Conservation (phyloP, 2,888 invertebrate genomes). For the Drosophila ochracea region DNA sequence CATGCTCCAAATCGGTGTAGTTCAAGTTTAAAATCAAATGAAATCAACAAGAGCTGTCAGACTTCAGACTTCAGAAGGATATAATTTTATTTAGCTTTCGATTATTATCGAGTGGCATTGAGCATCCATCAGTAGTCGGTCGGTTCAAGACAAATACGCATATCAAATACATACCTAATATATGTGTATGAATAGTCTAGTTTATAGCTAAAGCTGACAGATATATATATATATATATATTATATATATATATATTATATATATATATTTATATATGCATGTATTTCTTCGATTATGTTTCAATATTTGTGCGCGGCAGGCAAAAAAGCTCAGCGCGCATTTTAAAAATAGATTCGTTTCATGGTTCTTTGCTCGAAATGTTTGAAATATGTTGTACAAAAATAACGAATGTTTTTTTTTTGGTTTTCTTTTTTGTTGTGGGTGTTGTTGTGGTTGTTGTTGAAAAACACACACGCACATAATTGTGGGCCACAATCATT, state of each 20-base stretch:
- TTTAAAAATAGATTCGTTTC: constrained; percentile 80
- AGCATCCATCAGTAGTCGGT: background rate
- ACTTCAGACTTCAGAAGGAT: background rate
- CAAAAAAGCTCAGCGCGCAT: constrained; percentile 73
- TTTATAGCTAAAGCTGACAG: constrained; percentile 29
- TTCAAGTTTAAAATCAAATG: background rate
- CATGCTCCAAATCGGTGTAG: background rate
- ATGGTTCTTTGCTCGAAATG: constrained; percentile 74
- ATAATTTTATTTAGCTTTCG: background rate
- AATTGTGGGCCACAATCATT: constrained; percentile 45
- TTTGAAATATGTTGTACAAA: constrained; percentile 78
- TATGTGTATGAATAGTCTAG: constrained; percentile 16
- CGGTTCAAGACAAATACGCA: constrained; percentile 16
- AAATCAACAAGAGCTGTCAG: background rate
- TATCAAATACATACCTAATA: constrained; percentile 34
- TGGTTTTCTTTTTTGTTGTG: constrained; percentile 9
- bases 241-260: constrained; percentile 10
- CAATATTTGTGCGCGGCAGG: constrained; percentile 73
- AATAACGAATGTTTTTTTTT: constrained; percentile 54
- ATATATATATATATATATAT: constrained; percentile 18
- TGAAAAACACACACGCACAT: constrained; percentile 8
- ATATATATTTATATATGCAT: constrained; percentile 24
- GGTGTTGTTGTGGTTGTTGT: constrained; percentile 11
- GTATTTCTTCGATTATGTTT: constrained; percentile 80
- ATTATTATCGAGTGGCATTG: constrained; percentile 2